Percentiles rank a stretch among this genome's conserved stretches.
Conservation (phyloP, 1,140 invertebrate species). For the Ceratosolen solmsi region DNA sequence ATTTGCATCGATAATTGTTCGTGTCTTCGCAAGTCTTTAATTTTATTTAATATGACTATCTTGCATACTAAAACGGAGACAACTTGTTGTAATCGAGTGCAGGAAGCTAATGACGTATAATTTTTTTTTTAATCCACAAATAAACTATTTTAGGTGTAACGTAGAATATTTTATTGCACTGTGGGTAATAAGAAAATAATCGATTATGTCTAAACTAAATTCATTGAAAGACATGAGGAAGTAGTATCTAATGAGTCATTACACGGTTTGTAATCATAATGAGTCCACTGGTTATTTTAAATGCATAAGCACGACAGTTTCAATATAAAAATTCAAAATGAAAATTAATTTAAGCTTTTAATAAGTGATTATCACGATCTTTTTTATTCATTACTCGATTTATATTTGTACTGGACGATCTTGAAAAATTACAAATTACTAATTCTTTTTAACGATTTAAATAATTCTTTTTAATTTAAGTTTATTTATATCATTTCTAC, state of each 20-base stretch:
- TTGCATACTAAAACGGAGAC: neutral
- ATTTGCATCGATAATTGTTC: neutral
- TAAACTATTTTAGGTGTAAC: conserved; percentile 28
- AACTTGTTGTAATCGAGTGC: neutral
- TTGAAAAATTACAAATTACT: neutral
- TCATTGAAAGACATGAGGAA: neutral
- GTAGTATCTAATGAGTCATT: neutral
- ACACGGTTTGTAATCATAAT: neutral
- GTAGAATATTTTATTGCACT: conserved; percentile 9
- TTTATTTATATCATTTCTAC: conserved; percentile 26
- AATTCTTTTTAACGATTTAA: neutral
- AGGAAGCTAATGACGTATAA: neutral
- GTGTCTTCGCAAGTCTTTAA: conserved; percentile 28
- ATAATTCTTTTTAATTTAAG: neutral
- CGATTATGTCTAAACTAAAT: neutral
- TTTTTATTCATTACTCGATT: neutral
- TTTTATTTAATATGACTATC: conserved; percentile 28
- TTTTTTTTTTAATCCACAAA: conserved; percentile 13
- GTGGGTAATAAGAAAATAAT: conserved; percentile 17
- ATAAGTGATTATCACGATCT: neutral
- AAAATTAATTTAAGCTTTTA: neutral
- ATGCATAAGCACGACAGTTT: neutral
- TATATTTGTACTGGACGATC: neutral
- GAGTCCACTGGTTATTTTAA: neutral
- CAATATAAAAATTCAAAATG: neutral